Conservation (phyloP, 2,797 vertebrate genomes). For the Phataginus tricuspis region DNA sequence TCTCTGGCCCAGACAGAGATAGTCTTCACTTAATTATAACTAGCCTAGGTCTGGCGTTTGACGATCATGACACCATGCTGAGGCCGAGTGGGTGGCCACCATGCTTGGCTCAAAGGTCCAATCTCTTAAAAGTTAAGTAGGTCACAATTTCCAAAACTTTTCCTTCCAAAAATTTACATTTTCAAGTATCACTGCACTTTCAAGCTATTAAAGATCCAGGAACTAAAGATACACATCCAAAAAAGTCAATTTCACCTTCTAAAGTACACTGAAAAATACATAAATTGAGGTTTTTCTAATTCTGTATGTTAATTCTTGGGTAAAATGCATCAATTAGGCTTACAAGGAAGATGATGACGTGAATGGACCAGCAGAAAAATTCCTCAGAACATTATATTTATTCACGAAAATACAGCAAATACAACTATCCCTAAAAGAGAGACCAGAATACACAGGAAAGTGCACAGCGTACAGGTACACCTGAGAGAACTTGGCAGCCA, state of each 20-base stretch:
- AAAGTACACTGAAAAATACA: constrained; percentile 65
- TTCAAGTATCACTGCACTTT: constrained; percentile 60
- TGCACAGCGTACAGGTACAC: no score
- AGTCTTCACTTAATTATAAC: constrained; percentile 26
- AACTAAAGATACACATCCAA: constrained; percentile 50
- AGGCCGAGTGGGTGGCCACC: constrained; percentile 47
- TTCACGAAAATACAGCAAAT: no score
- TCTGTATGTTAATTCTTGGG: constrained; percentile 48
- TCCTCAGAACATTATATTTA: no score
- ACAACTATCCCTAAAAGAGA: no score
- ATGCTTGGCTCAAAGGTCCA: neutral
- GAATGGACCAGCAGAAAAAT: no score
- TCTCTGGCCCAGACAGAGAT: neutral
- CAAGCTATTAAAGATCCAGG: constrained; percentile 63
- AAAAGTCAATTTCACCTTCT: constrained; percentile 67
- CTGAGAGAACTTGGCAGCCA: no score
- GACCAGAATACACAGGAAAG: no score
- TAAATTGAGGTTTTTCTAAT: constrained; percentile 59
- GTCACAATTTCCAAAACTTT: constrained; percentile 59
- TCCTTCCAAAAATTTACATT: constrained; percentile 51
- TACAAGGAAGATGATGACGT: no score
- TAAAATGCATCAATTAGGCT: constrained; percentile 65
- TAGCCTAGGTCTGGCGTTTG: neutral
- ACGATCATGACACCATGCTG: neutral
- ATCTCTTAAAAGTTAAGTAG: constrained; percentile 55